phyloP scores from a whole-genome alignment of 2,113 vertebrate genomes.

The Ariopsis seemanni region DNA sequence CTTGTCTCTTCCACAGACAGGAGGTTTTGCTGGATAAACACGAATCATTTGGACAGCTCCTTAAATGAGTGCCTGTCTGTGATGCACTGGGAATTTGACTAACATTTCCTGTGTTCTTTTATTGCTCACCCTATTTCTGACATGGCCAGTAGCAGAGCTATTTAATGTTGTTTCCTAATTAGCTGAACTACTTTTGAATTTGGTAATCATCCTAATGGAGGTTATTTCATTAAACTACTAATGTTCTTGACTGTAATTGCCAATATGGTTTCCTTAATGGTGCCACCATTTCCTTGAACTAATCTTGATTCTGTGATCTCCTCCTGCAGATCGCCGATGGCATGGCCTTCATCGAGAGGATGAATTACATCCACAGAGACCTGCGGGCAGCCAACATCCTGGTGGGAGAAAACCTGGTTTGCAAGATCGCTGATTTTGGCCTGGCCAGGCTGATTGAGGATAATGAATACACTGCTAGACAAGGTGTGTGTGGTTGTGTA shows the following conservation, averaged over 20 bases:
- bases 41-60: constrained; percentile 11
- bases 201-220: background rate
- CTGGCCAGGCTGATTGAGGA: constrained; percentile 97
- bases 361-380: constrained; percentile 99
- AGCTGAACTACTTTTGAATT: background rate
- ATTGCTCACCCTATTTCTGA: background rate
- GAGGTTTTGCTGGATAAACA: constrained; percentile 11
- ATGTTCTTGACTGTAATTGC: background rate
- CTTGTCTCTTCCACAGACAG: background rate
- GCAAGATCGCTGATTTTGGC: constrained; percentile 98
- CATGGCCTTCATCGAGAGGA: constrained; percentile 99
- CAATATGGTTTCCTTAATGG: background rate
- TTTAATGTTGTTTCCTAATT: background rate
- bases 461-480: constrained; percentile 97
- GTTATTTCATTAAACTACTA: background rate
- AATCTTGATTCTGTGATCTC: constrained; percentile 9
- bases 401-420: constrained; percentile 95
- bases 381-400: constrained; percentile 97
- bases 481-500: constrained; percentile 75
- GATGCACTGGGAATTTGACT: background rate
- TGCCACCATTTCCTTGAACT: background rate
- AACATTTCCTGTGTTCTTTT: background rate
- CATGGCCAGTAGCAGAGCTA: background rate
- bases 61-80: background rate
- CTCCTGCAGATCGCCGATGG: constrained; percentile 89